Evolutionary conservation across 2,113 vertebrate species (phyloP).

Genomic region (Fukomys damarensis): DNA sequence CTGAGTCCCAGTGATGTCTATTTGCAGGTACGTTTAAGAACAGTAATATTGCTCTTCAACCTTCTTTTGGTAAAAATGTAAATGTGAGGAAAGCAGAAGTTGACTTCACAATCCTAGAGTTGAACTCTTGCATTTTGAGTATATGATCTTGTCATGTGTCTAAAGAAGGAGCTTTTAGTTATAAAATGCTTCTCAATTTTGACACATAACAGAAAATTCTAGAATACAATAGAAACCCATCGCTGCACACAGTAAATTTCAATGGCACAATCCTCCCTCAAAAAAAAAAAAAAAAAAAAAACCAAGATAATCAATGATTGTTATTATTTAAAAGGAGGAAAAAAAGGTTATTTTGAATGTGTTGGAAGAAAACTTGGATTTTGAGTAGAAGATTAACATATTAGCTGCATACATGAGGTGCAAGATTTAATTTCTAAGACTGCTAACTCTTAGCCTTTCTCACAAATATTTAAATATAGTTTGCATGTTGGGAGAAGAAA

Average conservation of each 20-base stretch:
- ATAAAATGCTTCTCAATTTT: not conserved
- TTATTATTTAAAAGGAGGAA: conserved; percentile 9
- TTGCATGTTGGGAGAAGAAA: conserved; percentile 20
- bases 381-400: not conserved
- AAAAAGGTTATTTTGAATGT: not conserved
- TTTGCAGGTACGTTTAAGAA: not conserved
- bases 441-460: not conserved
- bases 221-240: not conserved
- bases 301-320: not conserved
- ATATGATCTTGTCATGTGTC: not conserved
- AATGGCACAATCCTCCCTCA: not conserved
- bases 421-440: conserved; percentile 50
- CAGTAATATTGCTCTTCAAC: not conserved
- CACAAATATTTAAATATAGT: conserved; percentile 20
- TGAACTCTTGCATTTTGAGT: not conserved
- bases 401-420: not conserved
- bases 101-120: not conserved
- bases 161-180: not conserved
- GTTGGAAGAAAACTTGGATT: not conserved
- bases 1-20: not conserved
- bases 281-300: not conserved
- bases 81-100: not conserved
- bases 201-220: not conserved
- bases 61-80: not conserved
- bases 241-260: not conserved